Percentiles rank a stretch among this genome's conserved stretches.
Conservation (phyloP, 2,797 vertebrate species). For the Macropus fuliginosus region DNA sequence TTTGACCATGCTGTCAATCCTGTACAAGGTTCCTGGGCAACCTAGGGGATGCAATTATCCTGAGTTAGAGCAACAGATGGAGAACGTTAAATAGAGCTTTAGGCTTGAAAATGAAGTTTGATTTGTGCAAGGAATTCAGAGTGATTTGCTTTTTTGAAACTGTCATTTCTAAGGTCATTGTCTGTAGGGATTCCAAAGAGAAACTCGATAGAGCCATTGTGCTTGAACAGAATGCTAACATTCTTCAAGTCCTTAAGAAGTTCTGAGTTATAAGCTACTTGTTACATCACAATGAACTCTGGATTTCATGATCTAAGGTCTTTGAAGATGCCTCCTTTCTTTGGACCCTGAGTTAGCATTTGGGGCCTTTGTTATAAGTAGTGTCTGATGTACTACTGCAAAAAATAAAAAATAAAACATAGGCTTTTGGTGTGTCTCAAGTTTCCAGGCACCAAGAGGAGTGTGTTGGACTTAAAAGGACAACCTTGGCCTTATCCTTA, state of each 20-base stretch:
- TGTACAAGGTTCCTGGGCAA: background rate
- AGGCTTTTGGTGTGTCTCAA: background rate
- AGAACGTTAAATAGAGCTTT: slow-evolving; percentile 11
- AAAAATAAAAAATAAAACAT: background rate
- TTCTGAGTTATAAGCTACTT: slow-evolving; percentile 4
- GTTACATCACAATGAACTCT: background rate
- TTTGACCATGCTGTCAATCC: background rate
- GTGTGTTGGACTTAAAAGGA: background rate
- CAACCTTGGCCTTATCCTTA: slow-evolving; percentile 36
- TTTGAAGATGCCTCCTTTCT: slow-evolving; percentile 17
- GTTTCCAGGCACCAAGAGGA: background rate
- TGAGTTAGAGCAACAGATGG: slow-evolving; percentile 17
- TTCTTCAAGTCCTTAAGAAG: slow-evolving; percentile 20
- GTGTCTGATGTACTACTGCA: background rate
- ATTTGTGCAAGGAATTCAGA: background rate
- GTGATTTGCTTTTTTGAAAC: slow-evolving; percentile 12
- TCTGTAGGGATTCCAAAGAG: background rate
- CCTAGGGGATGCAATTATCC: background rate
- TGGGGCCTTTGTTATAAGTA: background rate
- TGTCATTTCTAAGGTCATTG: slow-evolving; percentile 35
- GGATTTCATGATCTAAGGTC: slow-evolving; percentile 5
- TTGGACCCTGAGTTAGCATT: background rate
- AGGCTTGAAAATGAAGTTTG: background rate
- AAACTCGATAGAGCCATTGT: slow-evolving; percentile 25
- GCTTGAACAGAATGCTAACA: slow-evolving; percentile 43